Evolutionary conservation across 2,113 vertebrate genomes (phyloP).

Genomic region (Taxidea taxus): DNA sequence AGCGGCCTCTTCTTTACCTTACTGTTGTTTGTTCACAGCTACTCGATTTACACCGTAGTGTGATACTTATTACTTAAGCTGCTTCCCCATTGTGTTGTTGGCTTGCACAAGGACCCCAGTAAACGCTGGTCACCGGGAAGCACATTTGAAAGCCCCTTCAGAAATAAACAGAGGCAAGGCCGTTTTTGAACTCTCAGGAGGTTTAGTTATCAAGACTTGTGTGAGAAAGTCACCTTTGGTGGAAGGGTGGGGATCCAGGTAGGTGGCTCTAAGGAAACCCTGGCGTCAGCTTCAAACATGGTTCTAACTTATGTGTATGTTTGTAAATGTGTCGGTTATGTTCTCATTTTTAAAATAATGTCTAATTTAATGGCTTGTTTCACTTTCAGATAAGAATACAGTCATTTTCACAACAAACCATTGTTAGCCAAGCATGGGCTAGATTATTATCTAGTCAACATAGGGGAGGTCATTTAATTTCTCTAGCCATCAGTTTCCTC

Average conservation of each 20-base stretch:
- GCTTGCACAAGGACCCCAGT: not conserved
- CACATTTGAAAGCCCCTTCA: not conserved
- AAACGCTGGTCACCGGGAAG: not conserved
- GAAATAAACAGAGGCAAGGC: not conserved
- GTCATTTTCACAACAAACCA: not conserved
- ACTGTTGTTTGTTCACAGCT: not conserved
- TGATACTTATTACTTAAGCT: not conserved
- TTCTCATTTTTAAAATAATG: not conserved
- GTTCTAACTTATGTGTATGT: not conserved
- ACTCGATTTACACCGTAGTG: not conserved
- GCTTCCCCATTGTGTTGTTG: not conserved
- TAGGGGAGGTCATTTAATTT: not conserved
- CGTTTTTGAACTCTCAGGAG: not conserved
- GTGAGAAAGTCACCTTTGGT: not conserved
- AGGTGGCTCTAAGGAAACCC: not conserved
- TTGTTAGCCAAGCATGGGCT: not conserved
- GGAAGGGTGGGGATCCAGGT: not conserved
- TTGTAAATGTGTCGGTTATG: not conserved
- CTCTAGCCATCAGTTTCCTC: not conserved
- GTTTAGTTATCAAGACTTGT: not conserved
- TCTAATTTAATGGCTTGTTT: not conserved
- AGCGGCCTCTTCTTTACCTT: not conserved
- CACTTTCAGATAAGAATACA: not conserved
- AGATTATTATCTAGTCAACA: not conserved
- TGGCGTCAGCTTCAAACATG: not conserved